Evolutionary conservation across 2,797 vertebrate species (phyloP), one percentile per base, ranked within the genome.

Genomic region (Sebastolobus alascanus): DNA sequence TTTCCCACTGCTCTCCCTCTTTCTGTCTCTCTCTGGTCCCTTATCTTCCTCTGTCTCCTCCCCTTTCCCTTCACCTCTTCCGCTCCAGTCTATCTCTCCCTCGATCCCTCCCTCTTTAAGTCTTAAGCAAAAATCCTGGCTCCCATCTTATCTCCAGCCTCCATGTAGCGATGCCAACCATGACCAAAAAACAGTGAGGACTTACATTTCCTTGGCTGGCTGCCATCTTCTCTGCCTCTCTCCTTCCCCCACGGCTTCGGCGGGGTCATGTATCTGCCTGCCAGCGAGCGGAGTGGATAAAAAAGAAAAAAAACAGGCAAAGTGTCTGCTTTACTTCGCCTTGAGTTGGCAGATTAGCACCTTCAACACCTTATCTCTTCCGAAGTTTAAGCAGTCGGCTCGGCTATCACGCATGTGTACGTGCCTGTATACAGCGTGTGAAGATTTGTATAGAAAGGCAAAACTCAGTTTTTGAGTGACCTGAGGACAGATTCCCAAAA

Each of bases 81-180:
- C 73, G 82, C 76, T 83, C 56, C 40, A 63, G 31, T 69, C 59
- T 38, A 60, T 80, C 68, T 75, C 64, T 82, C 69, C 80, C 38
- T 56, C 55, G 18, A 61, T 77, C 79, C 80, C 83, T 77, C 82
- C 67, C 54, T 85, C 80, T 87, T 88, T 84, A 38, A 74, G 59
- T 89, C 81, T 86, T 90, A 83, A 89, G 75, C 79, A 87, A 87
- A 91, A 90, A 81, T 87, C 89, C 86, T 90, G 83, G 89, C 89
- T 84, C 73, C 75, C 84, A 84, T 93, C 92, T 95, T 94, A 95
- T 95, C 94, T 91, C 67, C 69, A 68, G 76, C 88, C 88, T 92
- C 84, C 93, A 93, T 90, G 82, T 92, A 92, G 89, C 40, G 74
- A 89, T 64, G 54, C 83, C 90, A 92, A 84, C 82, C 90, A 82